Percentiles rank a stretch among this genome's conserved stretches.
Conservation (phyloP, 2,113 vertebrate species). For the Phylloscopus trochilus region DNA sequence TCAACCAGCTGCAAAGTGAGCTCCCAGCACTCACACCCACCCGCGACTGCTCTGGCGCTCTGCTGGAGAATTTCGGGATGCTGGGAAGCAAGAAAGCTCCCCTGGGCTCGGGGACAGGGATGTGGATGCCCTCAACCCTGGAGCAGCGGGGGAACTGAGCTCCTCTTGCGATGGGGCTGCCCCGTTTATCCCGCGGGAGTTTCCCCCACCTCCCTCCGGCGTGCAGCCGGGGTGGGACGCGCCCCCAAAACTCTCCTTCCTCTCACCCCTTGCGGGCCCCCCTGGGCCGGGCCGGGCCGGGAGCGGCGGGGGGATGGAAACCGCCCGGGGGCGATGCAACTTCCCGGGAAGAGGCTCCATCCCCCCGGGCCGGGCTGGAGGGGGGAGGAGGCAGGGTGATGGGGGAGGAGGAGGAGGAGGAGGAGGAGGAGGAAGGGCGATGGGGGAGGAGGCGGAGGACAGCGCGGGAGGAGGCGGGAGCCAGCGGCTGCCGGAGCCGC, state of each 20-base stretch:
- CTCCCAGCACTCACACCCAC: background rate
- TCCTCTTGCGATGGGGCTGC: too few relatives aligned
- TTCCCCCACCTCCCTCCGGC: background rate
- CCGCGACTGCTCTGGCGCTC: accelerated
- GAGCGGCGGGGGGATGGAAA: background rate
- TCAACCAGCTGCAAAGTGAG: background rate
- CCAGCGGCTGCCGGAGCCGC: background rate
- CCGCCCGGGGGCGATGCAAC: background rate
- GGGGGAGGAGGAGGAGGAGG: background rate
- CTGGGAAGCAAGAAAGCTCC: background rate
- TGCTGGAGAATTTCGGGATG: background rate
- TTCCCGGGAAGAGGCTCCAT: constrained; percentile 25
- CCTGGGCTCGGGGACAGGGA: background rate
- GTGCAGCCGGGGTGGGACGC: background rate
- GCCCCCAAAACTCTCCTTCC: background rate
- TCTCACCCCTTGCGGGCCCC: background rate
- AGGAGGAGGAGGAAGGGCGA: background rate
- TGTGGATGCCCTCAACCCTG: background rate
- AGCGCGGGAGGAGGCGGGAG: background rate
- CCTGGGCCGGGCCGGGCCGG: background rate
- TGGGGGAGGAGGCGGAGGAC: constrained; percentile 12
- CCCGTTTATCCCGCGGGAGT: background rate
- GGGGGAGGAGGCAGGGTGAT: background rate
- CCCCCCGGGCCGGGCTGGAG: background rate
- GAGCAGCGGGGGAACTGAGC: background rate